Base-by-base conservation (phyloP, 1,140 invertebrate genomes). In the Ectropis grisescens region DNA sequence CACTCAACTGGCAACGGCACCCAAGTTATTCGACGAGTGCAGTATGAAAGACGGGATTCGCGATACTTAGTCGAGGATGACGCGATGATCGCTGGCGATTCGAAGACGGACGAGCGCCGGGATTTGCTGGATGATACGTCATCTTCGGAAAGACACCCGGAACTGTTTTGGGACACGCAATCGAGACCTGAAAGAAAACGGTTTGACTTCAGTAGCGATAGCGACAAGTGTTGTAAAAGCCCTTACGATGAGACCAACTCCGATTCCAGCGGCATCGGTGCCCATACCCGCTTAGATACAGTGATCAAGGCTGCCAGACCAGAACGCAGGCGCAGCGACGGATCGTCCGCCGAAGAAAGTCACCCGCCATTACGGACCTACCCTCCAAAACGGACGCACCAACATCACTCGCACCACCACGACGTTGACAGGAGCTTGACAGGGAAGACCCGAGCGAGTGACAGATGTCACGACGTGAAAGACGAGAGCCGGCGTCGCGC, bases 201-300 rank as follows among this genome's bases (percentile, higher is more conserved):
- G 8, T 31, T 82, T 7, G 79, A 82, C 39, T 83, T 79, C 27
- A 82, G 78, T 29, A 79, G 70, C 29, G 82, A 83, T 43, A 82
- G 75, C 37, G 79, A 83, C 33, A 82, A 82, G 28, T 82, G 80
- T 34, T 82, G 78, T 41, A 83, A 82, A 38, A 83, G 81, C 37
- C 62, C 65, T 0, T 78, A 52, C 34, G 79, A 83, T 13, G 79
- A 82, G 40, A 71, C 66, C 1, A 81, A 80, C 28, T 81, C 79
- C 0, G 80, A 82, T 28, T 79, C 76, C 0, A 74, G 70, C 26
- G 66, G 74, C 1, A 39, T 70, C n/a, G 65, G 76, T 1, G 48
- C 70, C 0, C 69, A 75, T 19, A 47, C 80, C 49, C 45, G 82
- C 24, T 25, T 83, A 3, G 75, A 82, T 33, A 80, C 79, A 0